These are phyloP conservation scores for Crepidodera aurea DNA, from an alignment of 2,888 invertebrate species.

Conservation along the genomic window DNA sequence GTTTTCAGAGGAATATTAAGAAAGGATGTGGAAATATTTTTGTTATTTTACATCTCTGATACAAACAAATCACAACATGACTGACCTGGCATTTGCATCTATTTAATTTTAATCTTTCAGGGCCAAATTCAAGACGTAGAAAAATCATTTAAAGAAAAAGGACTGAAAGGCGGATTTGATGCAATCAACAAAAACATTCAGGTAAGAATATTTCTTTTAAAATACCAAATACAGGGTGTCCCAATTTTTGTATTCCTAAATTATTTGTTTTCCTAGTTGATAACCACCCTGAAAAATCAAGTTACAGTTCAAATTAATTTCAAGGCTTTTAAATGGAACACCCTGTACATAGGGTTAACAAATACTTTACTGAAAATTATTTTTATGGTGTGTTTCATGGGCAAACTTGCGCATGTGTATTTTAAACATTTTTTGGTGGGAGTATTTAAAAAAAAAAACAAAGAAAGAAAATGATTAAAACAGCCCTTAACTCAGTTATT, in stretches of 20 bases:
- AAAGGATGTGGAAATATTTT: too few species aligned
- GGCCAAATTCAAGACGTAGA: constrained; percentile 2
- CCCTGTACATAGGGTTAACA: constrained; percentile 4
- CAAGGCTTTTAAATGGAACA: constrained; percentile 1
- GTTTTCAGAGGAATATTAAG: too few species aligned
- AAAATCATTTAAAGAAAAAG: background rate
- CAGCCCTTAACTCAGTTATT: too few species aligned
- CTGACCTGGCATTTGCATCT: too few species aligned
- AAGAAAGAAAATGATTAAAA: too few species aligned
- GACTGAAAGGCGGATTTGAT: background rate
- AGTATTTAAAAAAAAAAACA: too few species aligned
- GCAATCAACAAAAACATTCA: background rate
- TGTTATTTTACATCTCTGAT: too few species aligned
- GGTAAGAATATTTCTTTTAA: constrained; percentile 8
- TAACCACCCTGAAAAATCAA: background rate
- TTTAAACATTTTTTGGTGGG: too few species aligned
- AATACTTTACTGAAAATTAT: background rate
- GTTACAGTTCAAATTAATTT: background rate
- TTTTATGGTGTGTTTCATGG: too few species aligned
- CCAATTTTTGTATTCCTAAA: background rate
- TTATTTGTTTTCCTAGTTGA: background rate
- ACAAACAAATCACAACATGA: too few species aligned
- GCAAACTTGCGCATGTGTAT: too few species aligned
- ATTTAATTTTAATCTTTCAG: too few species aligned
- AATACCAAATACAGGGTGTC: constrained; percentile 9